These are phyloP conservation scores for Apostichopus leukothele DNA, from an alignment of 53 echinoderm and acorn worm genomes.

Conservation along the genomic window DNA sequence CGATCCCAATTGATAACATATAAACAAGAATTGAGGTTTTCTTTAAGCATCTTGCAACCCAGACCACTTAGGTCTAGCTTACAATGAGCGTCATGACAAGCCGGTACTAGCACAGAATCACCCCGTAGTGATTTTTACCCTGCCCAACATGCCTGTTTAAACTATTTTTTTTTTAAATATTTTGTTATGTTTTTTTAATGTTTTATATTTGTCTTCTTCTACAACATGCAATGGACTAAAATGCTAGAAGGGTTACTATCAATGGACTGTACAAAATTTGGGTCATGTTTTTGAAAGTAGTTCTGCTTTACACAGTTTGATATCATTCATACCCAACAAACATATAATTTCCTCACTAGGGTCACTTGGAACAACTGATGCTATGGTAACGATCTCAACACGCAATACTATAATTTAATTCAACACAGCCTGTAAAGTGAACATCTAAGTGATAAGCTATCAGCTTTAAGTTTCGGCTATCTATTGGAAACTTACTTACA, in stretches of 20 bases:
- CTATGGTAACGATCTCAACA: background rate
- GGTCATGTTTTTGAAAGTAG: background rate
- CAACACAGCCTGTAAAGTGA: slow-evolving; percentile 7
- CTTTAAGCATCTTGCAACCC: background rate
- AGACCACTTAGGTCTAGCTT: background rate
- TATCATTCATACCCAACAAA: slow-evolving; percentile 17
- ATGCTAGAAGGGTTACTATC: no score
- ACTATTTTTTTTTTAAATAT: no score
- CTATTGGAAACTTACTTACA: background rate
- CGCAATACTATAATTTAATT: background rate
- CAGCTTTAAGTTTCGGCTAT: background rate
- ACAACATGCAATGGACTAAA: no score
- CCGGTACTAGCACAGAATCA: background rate
- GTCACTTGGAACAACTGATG: background rate
- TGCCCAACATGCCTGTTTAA: background rate
- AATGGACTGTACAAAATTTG: no score
- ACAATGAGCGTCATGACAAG: background rate
- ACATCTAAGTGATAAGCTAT: slow-evolving; percentile 10
- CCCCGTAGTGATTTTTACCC: background rate
- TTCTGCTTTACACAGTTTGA: background rate
- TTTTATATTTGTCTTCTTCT: no score
- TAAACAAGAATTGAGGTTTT: no score
- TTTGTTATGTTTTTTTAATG: no score
- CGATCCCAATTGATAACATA: no score
- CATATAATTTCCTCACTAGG: background rate